Conservation (phyloP, 1,140 invertebrate species). For the Paralvinella palmiformis region DNA sequence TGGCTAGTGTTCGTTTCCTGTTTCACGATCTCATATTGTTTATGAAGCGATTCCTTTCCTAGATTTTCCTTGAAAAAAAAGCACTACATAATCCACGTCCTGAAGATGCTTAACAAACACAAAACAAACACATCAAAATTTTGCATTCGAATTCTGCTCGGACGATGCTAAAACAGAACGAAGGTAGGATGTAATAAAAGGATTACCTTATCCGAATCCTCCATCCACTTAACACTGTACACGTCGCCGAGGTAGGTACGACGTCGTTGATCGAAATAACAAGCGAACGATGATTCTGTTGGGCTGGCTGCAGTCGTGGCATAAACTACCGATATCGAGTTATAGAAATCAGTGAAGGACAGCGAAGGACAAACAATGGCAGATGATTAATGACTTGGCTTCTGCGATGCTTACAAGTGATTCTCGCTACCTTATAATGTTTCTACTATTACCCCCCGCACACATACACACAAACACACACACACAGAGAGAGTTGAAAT, state of each 20-base stretch:
- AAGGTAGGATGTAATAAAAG: not conserved
- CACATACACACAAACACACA: constrained; percentile 1
- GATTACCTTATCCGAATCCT: constrained; percentile 58
- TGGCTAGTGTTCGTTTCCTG: constrained; percentile 59
- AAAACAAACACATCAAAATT: not conserved
- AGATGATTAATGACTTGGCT: no score
- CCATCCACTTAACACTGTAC: constrained; percentile 65
- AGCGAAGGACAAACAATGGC: no score
- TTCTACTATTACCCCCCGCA: no score
- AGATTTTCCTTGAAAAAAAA: constrained; percentile 53
- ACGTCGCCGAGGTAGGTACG: constrained; percentile 58
- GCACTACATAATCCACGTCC: not conserved
- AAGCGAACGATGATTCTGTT: constrained; percentile 59
- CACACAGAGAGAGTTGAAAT: not conserved
- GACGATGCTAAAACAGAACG: not conserved
- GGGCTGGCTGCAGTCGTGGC: constrained; percentile 62
- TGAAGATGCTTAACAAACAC: not conserved
- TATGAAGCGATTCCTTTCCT: constrained; percentile 53
- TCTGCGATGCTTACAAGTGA: no score
- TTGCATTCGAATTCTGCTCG: not conserved
- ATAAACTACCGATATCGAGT: constrained; percentile 58
- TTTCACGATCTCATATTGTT: constrained; percentile 58
- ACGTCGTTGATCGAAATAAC: constrained; percentile 55
- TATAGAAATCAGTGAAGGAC: no score
- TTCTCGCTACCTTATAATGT: no score